These are phyloP conservation scores for Archips crataeganus DNA, from an alignment of 2,888 invertebrate species.

Conservation along the genomic window DNA sequence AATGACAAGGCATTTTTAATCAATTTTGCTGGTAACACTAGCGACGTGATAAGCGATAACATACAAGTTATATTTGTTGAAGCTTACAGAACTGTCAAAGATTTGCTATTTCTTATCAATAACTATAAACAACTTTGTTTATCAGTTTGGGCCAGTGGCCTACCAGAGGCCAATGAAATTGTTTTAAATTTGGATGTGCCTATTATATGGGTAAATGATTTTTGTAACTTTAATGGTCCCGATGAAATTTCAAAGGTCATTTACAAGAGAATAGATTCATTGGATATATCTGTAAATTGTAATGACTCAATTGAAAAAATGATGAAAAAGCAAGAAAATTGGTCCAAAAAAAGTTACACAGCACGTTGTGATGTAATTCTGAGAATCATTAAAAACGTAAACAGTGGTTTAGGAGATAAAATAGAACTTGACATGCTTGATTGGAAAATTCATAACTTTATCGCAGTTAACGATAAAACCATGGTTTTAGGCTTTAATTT, in stretches of 20 bases:
- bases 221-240: conserved; percentile 58
- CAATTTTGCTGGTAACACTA: conserved; percentile 47
- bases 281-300: conserved; percentile 14
- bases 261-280: conserved; percentile 39
- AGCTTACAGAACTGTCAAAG: conserved; percentile 67
- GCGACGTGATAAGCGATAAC: background rate
- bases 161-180: conserved; percentile 63
- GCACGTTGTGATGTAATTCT: conserved; percentile 28
- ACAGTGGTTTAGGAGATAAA: conserved; percentile 45
- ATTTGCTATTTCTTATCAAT: conserved; percentile 57
- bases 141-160: conserved; percentile 64
- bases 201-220: conserved; percentile 65
- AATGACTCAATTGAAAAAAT: conserved; percentile 16
- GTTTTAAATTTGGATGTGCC: conserved; percentile 45
- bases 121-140: conserved; percentile 50
- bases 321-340: conserved; percentile 24
- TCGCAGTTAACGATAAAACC: conserved; percentile 9
- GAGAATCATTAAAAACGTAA: conserved; percentile 22
- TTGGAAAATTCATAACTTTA: conserved; percentile 39
- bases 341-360: conserved; percentile 34
- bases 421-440: conserved; percentile 45
- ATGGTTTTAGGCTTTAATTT: conserved; percentile 34
- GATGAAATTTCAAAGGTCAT: conserved; percentile 44
- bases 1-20: conserved; percentile 49
- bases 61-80: conserved; percentile 50